Percentiles rank a stretch among this genome's conserved stretches.
phyloP scores from a whole-genome alignment of 2,797 vertebrate genomes.

The Hydrolagus colliei region DNA sequence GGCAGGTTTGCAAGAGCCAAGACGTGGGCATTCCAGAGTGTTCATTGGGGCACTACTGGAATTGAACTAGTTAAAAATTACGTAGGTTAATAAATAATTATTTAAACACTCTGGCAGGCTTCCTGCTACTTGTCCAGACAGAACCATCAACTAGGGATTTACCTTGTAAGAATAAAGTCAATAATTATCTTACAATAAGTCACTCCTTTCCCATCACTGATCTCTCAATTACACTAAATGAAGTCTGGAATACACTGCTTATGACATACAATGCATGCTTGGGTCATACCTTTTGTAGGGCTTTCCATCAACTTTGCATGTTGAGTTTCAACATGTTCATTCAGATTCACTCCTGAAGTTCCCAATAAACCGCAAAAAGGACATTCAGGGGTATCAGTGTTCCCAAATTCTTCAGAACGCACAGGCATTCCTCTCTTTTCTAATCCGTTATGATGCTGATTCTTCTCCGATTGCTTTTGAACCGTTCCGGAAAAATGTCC shows the following conservation, averaged over 20 bases:
- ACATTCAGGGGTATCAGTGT: conserved; percentile 37
- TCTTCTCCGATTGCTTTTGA: not conserved
- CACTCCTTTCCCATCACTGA: conserved; percentile 36
- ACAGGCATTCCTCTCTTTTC: not conserved
- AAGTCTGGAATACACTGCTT: not conserved
- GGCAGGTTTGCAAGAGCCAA: no score
- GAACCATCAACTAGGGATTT: no score
- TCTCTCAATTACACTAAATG: conserved; percentile 38
- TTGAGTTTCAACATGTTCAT: conserved; percentile 48
- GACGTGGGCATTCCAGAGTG: no score
- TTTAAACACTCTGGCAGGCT: no score
- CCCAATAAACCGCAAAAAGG: conserved; percentile 47
- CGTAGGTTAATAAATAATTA: no score
- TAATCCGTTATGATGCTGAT: not conserved
- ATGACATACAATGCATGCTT: not conserved
- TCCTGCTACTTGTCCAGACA: no score
- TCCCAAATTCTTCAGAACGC: conserved; percentile 12
- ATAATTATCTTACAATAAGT: not conserved
- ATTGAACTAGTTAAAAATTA: no score
- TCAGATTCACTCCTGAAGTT: conserved; percentile 41
- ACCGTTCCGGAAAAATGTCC: not conserved
- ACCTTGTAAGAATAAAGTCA: no score
- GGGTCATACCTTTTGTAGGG: not conserved
- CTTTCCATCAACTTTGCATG: conserved; percentile 40
- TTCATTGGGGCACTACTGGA: no score